A percentile compares a stretch with the other conserved stretches of the same genome.
Conservation (phyloP, 2,888 invertebrate genomes). For the Zaprionus lineosus region DNA sequence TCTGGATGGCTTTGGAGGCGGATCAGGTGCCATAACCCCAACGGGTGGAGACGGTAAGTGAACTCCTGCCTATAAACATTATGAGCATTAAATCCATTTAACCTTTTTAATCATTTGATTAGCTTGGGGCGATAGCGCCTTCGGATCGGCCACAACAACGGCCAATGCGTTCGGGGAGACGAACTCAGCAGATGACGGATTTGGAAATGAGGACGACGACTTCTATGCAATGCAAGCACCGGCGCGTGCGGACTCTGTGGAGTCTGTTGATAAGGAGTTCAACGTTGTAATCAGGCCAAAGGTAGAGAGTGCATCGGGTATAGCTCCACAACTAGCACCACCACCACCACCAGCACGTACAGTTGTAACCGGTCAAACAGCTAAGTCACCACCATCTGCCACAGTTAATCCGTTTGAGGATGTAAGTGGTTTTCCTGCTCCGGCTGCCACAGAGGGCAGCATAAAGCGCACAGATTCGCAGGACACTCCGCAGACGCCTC, state of each 20-base stretch:
- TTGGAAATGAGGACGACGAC: conserved; percentile 89
- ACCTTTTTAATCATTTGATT: neutral
- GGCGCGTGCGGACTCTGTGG: conserved; percentile 86
- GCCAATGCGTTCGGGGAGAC: conserved; percentile 80
- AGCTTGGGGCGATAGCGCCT: conserved; percentile 83
- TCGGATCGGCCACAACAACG: conserved; percentile 76
- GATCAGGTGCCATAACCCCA: conserved; percentile 80
- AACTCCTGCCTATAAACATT: neutral
- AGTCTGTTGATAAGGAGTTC: conserved; percentile 90
- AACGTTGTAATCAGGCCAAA: conserved; percentile 89
- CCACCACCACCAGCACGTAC: conserved; percentile 83
- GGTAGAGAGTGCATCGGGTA: conserved; percentile 83
- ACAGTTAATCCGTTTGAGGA: conserved; percentile 87
- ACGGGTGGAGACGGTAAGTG: conserved; percentile 80
- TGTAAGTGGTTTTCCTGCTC: conserved; percentile 76
- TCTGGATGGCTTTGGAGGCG: conserved; percentile 81
- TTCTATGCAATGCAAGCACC: conserved; percentile 92
- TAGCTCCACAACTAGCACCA: conserved; percentile 90
- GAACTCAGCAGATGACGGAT: conserved; percentile 82
- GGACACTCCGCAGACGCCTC: conserved; percentile 95
- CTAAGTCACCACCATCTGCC: conserved; percentile 84
- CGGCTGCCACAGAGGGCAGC: conserved; percentile 62
- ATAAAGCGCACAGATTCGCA: conserved; percentile 85
- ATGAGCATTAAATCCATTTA: no score
- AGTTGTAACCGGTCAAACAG: neutral